Evolutionary conservation across 2,888 invertebrate species (phyloP), one percentile per base, ranked within the genome.

Genomic region (Erebia palarica): DNA sequence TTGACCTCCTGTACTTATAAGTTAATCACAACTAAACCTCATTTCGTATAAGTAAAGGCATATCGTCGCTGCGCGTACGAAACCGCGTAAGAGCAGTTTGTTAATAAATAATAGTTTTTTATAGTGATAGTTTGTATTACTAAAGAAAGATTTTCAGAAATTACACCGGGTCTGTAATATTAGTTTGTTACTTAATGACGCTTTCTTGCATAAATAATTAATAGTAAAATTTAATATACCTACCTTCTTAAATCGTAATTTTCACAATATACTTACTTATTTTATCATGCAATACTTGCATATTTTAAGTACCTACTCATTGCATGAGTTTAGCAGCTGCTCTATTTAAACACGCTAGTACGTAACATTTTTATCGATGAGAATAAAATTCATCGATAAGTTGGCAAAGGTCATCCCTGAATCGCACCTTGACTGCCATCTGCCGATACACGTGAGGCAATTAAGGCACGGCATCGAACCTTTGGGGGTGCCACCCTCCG

Each of bases 361-460:
- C 42, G 59, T 69, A 68, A 69, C 27, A 69, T 64, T 69, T 69
- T 75, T 73, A 73, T 75, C 74, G 72, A 75, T 69, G 65, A 58
- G 59, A 73, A 70, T 60, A 69, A 72, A 79, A 81, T 81, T 80
- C 83, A 89, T 91, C 90, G 91, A 90, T 85, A 87, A 81, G 68
- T 58, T n/a, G 10, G 75, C 79, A 80, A 81, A 82, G 86, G 80
- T 81, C 92, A 87, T 82, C 92, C 84, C 91, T 92, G 84, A 80
- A 82, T 84, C 85, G 90, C 92, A 93, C 92, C 92, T 93, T 93
- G 92, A 90, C 87, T 85, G 75, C 89, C 91, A 92, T 91, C 92
- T 92, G 92, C 92, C 88, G 84, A 83, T 85, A 85, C 91, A 90
- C 90, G 91, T 90, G 89, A 90, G 86, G 90, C 85, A 90, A 91